phyloP scores from a whole-genome alignment of 2,113 vertebrate species.

The Callopanchax toddi region DNA sequence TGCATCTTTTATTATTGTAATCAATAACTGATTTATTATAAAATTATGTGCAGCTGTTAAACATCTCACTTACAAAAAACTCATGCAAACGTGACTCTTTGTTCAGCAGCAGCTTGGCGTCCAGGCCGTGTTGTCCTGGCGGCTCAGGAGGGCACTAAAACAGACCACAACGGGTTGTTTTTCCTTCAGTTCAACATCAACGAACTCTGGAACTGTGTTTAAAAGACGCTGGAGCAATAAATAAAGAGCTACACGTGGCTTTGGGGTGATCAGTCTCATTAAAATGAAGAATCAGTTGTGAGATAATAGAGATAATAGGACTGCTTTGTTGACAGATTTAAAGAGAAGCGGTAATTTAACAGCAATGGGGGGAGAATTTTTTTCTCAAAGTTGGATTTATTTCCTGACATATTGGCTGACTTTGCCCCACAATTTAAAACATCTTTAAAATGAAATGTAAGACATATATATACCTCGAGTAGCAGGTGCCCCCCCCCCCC shows the following conservation, averaged over 20 bases:
- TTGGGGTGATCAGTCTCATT: conserved; percentile 16
- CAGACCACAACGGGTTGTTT: conserved; percentile 43
- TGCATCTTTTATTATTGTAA: background rate
- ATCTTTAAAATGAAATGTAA: background rate
- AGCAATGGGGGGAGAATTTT: background rate
- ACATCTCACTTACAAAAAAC: conserved; percentile 28
- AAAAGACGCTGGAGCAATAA: conserved; percentile 34
- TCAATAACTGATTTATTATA: conserved; percentile 33
- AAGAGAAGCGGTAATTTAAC: background rate
- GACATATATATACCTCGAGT: too few species aligned
- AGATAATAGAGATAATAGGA: background rate
- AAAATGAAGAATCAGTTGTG: conserved; percentile 1
- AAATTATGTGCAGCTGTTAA: conserved; percentile 12
- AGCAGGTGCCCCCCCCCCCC: too few species aligned
- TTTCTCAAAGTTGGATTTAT: background rate
- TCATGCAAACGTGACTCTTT: conserved; percentile 27
- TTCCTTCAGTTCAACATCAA: conserved; percentile 48
- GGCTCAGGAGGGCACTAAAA: conserved; percentile 59
- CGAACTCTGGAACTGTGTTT: conserved; percentile 34
- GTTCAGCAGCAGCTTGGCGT: conserved; percentile 21
- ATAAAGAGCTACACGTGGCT: conserved; percentile 12
- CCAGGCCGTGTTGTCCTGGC: conserved; percentile 42
- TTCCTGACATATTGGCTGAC: too few species aligned
- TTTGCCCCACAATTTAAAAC: background rate
- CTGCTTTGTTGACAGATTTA: background rate